These are phyloP conservation scores for Lampris megalopsis DNA, from an alignment of 2,113 vertebrate genomes.

Conservation along the genomic window DNA sequence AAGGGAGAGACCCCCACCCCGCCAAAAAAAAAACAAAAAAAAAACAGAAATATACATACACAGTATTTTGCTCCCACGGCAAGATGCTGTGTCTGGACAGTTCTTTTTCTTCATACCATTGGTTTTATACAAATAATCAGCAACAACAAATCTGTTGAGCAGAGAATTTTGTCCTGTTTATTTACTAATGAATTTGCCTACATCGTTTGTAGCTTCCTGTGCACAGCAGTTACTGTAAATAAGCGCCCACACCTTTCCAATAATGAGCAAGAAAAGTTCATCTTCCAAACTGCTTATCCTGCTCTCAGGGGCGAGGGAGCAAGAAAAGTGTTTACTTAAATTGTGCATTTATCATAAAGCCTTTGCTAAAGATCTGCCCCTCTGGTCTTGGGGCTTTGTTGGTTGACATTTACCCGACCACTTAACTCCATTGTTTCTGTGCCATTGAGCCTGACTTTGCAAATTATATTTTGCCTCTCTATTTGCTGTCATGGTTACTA, in stretches of 20 bases:
- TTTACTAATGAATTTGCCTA: background rate
- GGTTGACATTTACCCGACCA: conserved; percentile 1
- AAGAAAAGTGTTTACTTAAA: background rate
- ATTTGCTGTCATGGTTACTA: conserved; percentile 34
- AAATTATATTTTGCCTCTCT: conserved; percentile 27
- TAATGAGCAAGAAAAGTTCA: background rate
- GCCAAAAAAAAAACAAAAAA: no score
- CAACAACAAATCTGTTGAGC: background rate
- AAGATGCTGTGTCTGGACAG: no score
- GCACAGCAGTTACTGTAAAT: background rate
- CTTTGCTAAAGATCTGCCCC: background rate
- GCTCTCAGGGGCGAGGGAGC: no score
- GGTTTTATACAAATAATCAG: no score
- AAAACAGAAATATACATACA: no score
- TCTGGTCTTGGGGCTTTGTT: conserved; percentile 1
- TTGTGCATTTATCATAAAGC: background rate
- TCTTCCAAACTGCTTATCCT: no score
- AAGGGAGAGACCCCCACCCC: no score
- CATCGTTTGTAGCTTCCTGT: background rate
- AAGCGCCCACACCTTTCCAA: background rate
- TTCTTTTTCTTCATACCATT: no score
- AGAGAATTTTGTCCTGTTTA: background rate
- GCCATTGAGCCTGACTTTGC: conserved; percentile 42
- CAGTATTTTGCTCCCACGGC: no score
- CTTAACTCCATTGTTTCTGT: conserved; percentile 48